Conservation (phyloP, 1,140 invertebrate genomes). For the Trichonephila clavipes region DNA sequence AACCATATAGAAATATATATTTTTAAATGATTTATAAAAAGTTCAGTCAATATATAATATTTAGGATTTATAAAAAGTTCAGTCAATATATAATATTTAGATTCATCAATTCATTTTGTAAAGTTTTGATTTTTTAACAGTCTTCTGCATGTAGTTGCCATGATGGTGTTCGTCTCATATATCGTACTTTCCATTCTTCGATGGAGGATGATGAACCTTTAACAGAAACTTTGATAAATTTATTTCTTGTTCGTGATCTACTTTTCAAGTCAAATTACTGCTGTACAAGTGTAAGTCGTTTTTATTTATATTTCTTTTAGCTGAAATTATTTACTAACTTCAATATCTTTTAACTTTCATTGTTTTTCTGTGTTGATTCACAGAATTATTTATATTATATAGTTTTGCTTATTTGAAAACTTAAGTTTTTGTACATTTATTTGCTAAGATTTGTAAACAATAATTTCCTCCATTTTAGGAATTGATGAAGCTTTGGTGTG, state of each 20-base stretch:
- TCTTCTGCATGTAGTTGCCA: conserved; percentile 65
- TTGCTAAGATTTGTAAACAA: background rate
- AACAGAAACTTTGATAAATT: conserved; percentile 74
- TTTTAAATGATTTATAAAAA: too few species aligned
- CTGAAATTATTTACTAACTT: background rate
- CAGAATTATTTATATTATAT: background rate
- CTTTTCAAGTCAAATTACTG: conserved; percentile 71
- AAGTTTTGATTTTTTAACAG: background rate
- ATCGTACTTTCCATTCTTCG: conserved; percentile 18
- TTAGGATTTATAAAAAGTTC: too few species aligned
- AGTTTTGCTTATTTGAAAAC: background rate
- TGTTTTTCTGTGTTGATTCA: background rate
- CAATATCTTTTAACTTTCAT: background rate
- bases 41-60: too few species aligned
- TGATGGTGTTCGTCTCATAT: conserved; percentile 68
- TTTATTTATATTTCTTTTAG: background rate
- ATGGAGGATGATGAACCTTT: conserved; percentile 55
- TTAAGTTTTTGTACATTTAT: background rate
- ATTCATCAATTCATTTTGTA: too few species aligned
- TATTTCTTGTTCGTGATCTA: conserved; percentile 75
- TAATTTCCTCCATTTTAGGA: conserved; percentile 34
- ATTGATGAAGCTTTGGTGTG: conserved; percentile 76
- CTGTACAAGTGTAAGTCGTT: conserved; percentile 72
- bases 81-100: too few species aligned
- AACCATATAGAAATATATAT: too few species aligned